These are phyloP conservation scores for Thalassarche chlororhynchos DNA, from an alignment of 2,113 vertebrate species.

Conservation along the genomic window DNA sequence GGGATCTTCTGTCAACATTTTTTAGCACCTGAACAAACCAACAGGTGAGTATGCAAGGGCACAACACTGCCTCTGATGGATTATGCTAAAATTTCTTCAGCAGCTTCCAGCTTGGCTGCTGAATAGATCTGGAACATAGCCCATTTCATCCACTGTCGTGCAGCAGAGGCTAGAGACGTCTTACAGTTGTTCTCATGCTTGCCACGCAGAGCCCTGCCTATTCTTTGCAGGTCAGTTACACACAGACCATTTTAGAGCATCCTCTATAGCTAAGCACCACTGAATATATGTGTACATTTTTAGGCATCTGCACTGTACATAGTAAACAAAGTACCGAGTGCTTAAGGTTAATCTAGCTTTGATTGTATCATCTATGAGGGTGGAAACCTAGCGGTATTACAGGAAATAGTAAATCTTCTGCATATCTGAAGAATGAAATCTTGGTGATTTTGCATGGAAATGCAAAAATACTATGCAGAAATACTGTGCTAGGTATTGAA, in stretches of 20 bases:
- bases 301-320: background rate
- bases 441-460: background rate
- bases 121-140: background rate
- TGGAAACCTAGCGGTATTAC: background rate
- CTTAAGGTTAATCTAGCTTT: background rate
- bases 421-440: background rate
- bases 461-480: background rate
- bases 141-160: background rate
- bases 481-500: background rate
- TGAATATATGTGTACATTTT: accelerated
- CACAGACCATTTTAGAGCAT: background rate
- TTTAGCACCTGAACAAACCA: background rate
- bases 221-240: background rate
- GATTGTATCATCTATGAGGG: background rate
- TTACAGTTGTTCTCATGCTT: background rate
- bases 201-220: background rate
- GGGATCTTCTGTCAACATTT: background rate
- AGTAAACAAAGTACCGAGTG: background rate
- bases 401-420: background rate
- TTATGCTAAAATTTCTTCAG: background rate
- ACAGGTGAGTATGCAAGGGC: background rate
- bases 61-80: background rate
- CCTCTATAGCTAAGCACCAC: background rate
- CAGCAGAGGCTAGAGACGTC: background rate
- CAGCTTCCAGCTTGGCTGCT: background rate